Conservation (phyloP, 2,888 invertebrate genomes). For the Macrophya alboannulata region DNA sequence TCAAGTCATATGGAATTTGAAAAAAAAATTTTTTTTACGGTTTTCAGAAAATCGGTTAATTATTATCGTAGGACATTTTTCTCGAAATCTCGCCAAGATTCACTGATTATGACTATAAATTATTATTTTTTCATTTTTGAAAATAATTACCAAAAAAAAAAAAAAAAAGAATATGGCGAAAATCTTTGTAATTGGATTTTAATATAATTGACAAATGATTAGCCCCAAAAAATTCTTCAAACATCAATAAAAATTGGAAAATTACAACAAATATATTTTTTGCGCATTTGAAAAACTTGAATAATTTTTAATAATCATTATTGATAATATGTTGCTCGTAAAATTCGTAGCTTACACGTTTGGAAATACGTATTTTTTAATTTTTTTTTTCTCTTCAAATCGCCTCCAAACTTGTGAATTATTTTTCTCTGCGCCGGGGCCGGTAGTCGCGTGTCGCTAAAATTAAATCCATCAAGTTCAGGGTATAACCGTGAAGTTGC, state of each 20-base stretch:
- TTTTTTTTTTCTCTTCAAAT: background rate
- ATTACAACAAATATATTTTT: too few species aligned
- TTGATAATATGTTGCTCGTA: too few species aligned
- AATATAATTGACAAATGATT: too few species aligned
- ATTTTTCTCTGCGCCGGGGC: background rate
- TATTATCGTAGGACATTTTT: background rate
- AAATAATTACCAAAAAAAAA: background rate
- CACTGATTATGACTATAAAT: background rate
- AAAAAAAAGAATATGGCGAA: background rate
- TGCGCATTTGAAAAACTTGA: too few species aligned
- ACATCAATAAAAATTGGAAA: too few species aligned
- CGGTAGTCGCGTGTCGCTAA: conserved; percentile 18
- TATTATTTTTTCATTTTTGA: background rate
- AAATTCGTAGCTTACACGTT: too few species aligned
- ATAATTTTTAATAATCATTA: too few species aligned
- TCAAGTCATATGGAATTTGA: background rate
- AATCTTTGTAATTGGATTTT: background rate
- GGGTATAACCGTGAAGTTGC: background rate
- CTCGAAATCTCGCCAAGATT: background rate
- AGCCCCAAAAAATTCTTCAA: too few species aligned
- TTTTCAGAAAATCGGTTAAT: background rate
- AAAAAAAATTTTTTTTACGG: conserved; percentile 22
- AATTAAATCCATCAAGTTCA: conserved; percentile 31
- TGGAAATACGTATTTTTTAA: too few species aligned
- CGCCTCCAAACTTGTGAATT: background rate